Evolutionary conservation across 2,888 invertebrate genomes (phyloP).

Genomic region (Acleris literana): DNA sequence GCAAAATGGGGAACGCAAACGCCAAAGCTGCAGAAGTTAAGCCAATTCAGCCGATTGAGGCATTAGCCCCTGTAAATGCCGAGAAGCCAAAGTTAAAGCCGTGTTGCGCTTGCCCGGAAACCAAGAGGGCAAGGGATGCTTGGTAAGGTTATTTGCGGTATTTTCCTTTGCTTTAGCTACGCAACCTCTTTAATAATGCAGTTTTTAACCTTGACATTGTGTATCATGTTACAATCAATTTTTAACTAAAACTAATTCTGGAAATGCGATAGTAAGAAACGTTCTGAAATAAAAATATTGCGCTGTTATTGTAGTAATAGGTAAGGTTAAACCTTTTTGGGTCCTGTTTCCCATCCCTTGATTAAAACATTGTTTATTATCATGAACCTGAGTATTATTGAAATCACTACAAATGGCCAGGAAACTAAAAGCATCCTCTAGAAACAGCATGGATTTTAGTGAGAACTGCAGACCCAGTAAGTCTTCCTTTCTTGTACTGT

Average conservation of each 20-base stretch:
- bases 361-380: no score
- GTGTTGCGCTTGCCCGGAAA: constrained; percentile 99
- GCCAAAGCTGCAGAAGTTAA: constrained; percentile 72
- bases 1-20: constrained; percentile 74
- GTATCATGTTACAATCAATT: neutral
- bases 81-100: constrained; percentile 93
- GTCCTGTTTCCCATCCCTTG: no score
- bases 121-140: constrained; percentile 93
- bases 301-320: no score
- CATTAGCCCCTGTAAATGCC: constrained; percentile 61
- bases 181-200: constrained; percentile 69
- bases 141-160: constrained; percentile 87
- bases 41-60: constrained; percentile 55
- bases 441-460: no score
- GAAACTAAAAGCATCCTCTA: no score
- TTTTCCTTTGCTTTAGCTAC: constrained; percentile 67
- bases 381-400: no score
- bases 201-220: neutral
- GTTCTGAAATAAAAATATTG: no score
- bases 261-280: no score
- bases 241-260: neutral
- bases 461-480: no score
- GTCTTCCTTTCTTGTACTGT: no score
- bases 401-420: no score
- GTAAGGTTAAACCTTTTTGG: no score